Conservation (phyloP, 2,888 invertebrate species). For the Lysandra bellargus region DNA sequence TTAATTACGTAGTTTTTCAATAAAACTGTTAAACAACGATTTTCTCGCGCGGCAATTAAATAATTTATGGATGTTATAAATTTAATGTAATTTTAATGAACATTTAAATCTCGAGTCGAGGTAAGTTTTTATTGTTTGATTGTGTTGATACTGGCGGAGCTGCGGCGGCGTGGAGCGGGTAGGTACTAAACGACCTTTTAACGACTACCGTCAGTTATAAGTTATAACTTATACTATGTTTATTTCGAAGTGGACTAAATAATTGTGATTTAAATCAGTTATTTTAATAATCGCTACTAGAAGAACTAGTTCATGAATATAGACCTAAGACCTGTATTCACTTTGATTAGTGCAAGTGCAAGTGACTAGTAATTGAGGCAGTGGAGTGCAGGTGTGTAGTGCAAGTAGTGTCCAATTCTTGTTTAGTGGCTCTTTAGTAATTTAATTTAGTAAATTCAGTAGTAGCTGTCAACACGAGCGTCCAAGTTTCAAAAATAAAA, state of each 20-base stretch:
- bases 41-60: constrained; percentile 13
- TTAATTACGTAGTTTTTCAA: neutral
- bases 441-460: too few relatives aligned
- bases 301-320: neutral
- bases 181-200: constrained; percentile 2
- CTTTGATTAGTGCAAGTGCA: too few relatives aligned
- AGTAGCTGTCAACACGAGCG: too few relatives aligned
- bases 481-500: too few relatives aligned
- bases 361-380: too few relatives aligned
- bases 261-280: neutral
- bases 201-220: neutral
- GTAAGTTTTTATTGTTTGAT: constrained; percentile 19
- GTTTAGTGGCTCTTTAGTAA: too few relatives aligned
- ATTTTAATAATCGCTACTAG: neutral
- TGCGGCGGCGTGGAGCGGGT: constrained; percentile 4
- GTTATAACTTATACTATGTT: neutral
- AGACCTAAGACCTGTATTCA: neutral
- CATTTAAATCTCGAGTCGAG: constrained; percentile 1
- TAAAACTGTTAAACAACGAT: constrained; percentile 13
- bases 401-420: too few relatives aligned
- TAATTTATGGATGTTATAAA: constrained; percentile 20
- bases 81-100: constrained; percentile 20
- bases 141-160: constrained; percentile 3
- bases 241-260: neutral
- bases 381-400: too few relatives aligned